Conservation (phyloP, 2,113 vertebrate species). For the Cyrtonyx montezumae region DNA sequence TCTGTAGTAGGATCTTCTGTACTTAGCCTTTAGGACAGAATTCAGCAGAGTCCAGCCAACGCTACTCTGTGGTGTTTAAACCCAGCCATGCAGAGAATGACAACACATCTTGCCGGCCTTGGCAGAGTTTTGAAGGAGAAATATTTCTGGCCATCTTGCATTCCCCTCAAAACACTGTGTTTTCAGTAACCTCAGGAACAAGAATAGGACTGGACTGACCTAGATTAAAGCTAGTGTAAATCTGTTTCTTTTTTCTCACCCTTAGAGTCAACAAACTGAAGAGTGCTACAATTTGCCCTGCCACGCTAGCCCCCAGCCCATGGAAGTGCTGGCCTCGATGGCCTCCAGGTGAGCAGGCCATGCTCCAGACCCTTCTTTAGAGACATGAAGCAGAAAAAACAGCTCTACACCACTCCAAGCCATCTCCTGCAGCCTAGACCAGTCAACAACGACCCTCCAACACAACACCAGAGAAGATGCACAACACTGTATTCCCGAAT, state of each 20-base stretch:
- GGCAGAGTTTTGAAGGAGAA: not conserved
- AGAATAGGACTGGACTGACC: not conserved
- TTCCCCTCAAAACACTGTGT: not conserved
- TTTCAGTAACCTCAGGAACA: not conserved
- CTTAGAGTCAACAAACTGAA: not conserved
- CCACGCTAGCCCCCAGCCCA: not conserved
- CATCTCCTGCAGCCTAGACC: rapidly evolving
- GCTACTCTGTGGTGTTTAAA: not conserved
- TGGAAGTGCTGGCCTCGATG: too few relatives aligned
- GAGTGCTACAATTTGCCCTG: not conserved
- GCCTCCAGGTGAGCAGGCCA: rapidly evolving
- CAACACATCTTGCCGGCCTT: rapidly evolving
- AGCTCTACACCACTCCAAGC: not conserved
- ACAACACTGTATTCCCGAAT: rapidly evolving
- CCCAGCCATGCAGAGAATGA: not conserved
- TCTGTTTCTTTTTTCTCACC: not conserved
- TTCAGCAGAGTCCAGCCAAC: not conserved
- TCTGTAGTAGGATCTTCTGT: rapidly evolving
- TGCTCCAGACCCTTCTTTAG: not conserved
- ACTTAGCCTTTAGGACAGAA: not conserved
- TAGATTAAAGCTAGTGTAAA: not conserved
- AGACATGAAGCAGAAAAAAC: rapidly evolving
- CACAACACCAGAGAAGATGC: rapidly evolving
- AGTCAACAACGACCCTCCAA: rapidly evolving
- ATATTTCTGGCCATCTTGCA: not conserved